Percentiles rank a stretch among this genome's conserved stretches.
phyloP scores from a whole-genome alignment of 2,113 vertebrate genomes.

The Astur gentilis region DNA sequence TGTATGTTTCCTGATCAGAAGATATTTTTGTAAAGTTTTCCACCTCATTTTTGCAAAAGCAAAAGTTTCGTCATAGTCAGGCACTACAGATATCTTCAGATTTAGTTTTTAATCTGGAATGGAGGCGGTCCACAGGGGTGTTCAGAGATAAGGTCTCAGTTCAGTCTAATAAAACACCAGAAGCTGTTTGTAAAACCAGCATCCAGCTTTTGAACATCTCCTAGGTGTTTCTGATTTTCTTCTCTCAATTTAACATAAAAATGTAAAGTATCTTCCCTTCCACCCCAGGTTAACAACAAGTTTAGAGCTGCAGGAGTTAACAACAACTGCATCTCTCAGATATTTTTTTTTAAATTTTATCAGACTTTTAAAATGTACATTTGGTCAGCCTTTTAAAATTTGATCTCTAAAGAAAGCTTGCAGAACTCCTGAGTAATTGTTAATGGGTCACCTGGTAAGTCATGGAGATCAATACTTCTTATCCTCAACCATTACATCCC shows the following conservation, averaged over 20 bases:
- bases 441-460: not conserved
- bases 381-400: not conserved
- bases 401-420: not conserved
- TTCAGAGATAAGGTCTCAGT: not conserved
- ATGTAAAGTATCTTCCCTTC: not conserved
- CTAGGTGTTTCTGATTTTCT: not conserved
- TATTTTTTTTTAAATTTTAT: fast-evolving
- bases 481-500: not conserved
- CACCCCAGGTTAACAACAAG: fast-evolving
- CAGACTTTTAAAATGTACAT: not conserved
- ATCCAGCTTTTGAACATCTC: not conserved
- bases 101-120: not conserved
- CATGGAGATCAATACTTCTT: not conserved
- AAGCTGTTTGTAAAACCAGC: not conserved
- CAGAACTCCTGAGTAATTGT: not conserved
- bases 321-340: not conserved
- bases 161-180: not conserved
- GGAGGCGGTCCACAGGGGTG: not conserved
- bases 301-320: not conserved
- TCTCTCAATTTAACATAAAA: not conserved
- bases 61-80: not conserved
- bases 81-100: not conserved
- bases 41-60: not conserved
- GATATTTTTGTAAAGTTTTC: not conserved
- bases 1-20: not conserved